Evolutionary conservation across 2,797 vertebrate genomes (phyloP).

Genomic region (Halcyon badia): DNA sequence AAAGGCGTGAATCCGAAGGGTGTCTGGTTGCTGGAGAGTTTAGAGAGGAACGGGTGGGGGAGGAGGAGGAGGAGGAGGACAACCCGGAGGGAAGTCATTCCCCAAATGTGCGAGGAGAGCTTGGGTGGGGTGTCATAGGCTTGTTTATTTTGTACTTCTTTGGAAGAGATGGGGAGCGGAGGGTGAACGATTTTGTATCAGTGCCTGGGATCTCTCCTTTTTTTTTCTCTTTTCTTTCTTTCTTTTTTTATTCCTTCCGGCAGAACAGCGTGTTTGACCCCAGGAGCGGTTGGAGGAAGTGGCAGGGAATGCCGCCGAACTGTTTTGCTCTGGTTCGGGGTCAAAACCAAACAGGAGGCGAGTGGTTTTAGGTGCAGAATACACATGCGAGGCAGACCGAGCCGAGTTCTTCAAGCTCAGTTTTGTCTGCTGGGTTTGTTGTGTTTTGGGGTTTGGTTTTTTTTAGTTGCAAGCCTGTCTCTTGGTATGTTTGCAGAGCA

Average conservation of each 20-base stretch:
- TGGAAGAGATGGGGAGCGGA: not conserved
- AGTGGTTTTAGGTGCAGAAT: not conserved
- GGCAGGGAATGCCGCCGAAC: not conserved
- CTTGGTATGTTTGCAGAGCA: constrained; percentile 39
- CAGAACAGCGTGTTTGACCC: not conserved
- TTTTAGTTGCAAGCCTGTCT: not conserved
- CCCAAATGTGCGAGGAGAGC: constrained; percentile 23
- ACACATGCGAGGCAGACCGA: not conserved
- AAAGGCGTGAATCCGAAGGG: not conserved
- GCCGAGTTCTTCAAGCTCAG: not conserved
- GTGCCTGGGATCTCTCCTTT: not conserved
- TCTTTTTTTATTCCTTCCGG: not conserved
- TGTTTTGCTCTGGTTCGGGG: not conserved
- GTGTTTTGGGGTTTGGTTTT: no score
- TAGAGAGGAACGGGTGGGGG: not conserved
- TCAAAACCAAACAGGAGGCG: not conserved
- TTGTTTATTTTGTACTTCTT: constrained; percentile 18
- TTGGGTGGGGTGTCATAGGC: constrained; percentile 26
- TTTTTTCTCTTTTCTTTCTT: no score
- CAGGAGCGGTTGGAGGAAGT: not conserved
- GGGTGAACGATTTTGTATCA: not conserved
- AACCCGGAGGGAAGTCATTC: not conserved
- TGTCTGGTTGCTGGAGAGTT: constrained; percentile 13
- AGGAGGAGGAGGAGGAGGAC: not conserved
- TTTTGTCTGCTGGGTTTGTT: not conserved